phyloP scores from a whole-genome alignment of 2,113 vertebrate species.

The Chelonoidis abingdonii region DNA sequence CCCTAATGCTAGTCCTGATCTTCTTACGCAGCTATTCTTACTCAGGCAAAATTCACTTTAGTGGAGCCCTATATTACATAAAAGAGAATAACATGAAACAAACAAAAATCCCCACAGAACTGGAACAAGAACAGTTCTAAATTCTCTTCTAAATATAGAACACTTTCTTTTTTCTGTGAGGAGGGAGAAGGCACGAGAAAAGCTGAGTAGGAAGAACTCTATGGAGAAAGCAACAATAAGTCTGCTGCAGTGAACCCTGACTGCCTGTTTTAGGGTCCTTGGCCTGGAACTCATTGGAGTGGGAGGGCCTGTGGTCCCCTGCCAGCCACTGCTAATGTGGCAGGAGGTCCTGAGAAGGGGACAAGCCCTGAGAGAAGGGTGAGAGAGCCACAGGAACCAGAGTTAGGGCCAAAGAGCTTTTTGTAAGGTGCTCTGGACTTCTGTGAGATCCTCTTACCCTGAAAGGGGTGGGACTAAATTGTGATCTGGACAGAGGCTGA shows the following conservation, averaged over 20 bases:
- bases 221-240: not conserved
- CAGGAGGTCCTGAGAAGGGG: not conserved
- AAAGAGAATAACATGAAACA: not conserved
- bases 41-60: not conserved
- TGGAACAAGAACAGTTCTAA: not conserved
- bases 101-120: not conserved
- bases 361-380: not conserved
- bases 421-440: not conserved
- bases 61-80: not conserved
- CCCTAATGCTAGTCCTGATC: not conserved
- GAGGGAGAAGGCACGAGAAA: not conserved
- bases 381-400: not conserved
- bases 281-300: not conserved
- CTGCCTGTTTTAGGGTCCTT: not conserved
- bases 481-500: not conserved
- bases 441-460: not conserved
- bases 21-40: not conserved
- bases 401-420: not conserved
- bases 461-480: not conserved
- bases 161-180: not conserved
- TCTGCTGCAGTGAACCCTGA: not conserved
- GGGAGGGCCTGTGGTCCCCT: not conserved
- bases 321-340: not conserved
- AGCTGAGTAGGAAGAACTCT: not conserved
- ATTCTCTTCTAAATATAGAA: not conserved